Percentiles rank a stretch among this genome's conserved stretches.
phyloP scores from a whole-genome alignment of 2,113 vertebrate species.

The Channa maculata region DNA sequence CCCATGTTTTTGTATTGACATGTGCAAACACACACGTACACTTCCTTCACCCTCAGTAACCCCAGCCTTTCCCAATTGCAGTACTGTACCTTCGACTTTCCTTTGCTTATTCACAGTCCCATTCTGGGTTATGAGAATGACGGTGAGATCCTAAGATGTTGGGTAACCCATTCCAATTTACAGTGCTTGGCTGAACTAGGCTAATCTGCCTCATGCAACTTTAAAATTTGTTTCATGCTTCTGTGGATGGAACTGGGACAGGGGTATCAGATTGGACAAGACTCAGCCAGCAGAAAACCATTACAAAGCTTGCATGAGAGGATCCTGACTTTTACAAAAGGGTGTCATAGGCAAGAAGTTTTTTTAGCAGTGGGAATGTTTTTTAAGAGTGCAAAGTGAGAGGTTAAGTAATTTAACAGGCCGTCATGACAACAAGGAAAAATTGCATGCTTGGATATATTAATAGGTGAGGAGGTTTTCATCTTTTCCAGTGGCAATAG shows the following conservation, averaged over 20 bases:
- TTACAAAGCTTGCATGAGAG: constrained; percentile 39
- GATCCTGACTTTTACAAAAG: constrained; percentile 26
- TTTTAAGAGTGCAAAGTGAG: neutral
- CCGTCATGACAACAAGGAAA: neutral
- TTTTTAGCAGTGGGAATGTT: neutral
- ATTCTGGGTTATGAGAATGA: constrained; percentile 43
- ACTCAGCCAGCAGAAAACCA: constrained; percentile 62
- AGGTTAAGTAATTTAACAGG: constrained; percentile 15
- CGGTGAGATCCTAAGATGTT: constrained; percentile 33
- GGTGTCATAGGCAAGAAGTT: constrained; percentile 10
- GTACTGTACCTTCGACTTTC: neutral
- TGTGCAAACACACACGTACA: neutral
- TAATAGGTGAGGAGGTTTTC: constrained; percentile 40
- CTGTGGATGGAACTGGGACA: constrained; percentile 65
- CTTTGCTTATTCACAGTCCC: constrained; percentile 27
- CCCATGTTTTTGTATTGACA: constrained; percentile 12
- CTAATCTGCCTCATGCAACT: constrained; percentile 77
- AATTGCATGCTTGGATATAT: neutral
- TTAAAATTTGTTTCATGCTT: constrained; percentile 74
- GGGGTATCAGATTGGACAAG: constrained; percentile 49
- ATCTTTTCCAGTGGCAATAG: constrained; percentile 47
- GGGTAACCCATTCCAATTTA: constrained; percentile 56
- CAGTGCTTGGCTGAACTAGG: constrained; percentile 67
- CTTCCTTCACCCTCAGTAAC: neutral
- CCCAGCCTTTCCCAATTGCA: too few species aligned